Percentiles rank a stretch among this genome's conserved stretches.
phyloP scores from a whole-genome alignment of 1,140 invertebrate genomes.

The Aphis craccivora region DNA sequence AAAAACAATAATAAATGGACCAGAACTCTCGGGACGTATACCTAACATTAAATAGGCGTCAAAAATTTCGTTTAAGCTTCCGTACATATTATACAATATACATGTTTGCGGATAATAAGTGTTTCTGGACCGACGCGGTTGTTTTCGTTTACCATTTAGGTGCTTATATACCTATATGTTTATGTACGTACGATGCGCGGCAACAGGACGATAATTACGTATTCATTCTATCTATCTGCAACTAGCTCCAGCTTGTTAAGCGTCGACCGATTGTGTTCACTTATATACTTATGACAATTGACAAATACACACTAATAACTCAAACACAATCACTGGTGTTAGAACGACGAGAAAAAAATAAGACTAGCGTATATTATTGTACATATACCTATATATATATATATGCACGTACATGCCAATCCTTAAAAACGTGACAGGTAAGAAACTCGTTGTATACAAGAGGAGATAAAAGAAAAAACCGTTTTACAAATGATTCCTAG shows the following conservation, averaged over 20 bases:
- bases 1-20: not conserved
- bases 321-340: constrained; percentile 54
- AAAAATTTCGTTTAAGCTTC: constrained; percentile 1
- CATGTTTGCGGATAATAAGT: constrained; percentile 21
- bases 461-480: constrained; percentile 40
- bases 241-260: constrained; percentile 31
- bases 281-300: constrained; percentile 46
- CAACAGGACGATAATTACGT: constrained; percentile 6
- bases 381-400: too few relatives aligned
- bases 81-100: not conserved
- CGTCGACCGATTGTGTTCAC: constrained; percentile 43
- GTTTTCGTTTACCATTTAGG: constrained; percentile 25
- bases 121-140: not conserved
- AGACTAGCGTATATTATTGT: not conserved
- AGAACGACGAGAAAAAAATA: not conserved
- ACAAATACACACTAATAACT: constrained; percentile 57
- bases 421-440: constrained; percentile 57
- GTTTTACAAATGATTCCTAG: constrained; percentile 58
- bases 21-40: not conserved
- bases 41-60: not conserved
- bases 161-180: not conserved
- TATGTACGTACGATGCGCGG: not conserved
- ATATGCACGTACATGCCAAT: constrained; percentile 42
- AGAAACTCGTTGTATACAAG: constrained; percentile 45
- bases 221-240: constrained; percentile 27